Evolutionary conservation across 2,113 vertebrate genomes (phyloP).

Genomic region (Odocoileus hemionus): DNA sequence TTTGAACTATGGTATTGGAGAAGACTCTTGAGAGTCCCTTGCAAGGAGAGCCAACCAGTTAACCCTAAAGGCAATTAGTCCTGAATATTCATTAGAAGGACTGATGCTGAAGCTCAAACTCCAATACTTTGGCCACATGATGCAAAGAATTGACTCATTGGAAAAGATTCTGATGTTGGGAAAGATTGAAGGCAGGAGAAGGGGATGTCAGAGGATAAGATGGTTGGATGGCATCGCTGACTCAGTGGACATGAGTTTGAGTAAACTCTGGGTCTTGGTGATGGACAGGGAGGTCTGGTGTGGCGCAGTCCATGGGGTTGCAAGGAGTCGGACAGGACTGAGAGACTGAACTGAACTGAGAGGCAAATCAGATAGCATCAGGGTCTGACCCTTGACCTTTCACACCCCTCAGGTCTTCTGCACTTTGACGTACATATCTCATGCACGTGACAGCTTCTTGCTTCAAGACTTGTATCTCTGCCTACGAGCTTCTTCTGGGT

Average conservation of each 20-base stretch:
- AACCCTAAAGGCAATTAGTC: background rate
- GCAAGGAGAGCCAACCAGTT: background rate
- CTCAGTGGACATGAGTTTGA: background rate
- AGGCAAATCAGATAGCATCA: background rate
- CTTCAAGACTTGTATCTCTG: background rate
- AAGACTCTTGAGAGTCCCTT: background rate
- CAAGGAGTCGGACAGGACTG: background rate
- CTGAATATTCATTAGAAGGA: background rate
- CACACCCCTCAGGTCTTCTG: background rate
- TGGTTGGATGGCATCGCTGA: background rate
- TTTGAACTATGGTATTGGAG: background rate
- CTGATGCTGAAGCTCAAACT: background rate
- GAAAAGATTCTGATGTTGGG: background rate
- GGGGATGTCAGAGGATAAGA: background rate
- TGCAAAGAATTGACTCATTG: background rate
- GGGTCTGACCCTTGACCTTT: background rate
- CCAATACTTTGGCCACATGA: background rate
- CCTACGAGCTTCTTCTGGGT: background rate
- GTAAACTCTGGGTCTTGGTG: rapidly evolving
- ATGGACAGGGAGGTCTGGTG: background rate
- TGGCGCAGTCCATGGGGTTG: background rate
- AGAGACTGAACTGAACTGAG: background rate
- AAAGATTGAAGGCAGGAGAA: background rate
- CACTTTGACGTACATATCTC: background rate
- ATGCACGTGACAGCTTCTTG: background rate